Conservation (phyloP, 2,797 vertebrate species). For the Gallirallus australis region DNA sequence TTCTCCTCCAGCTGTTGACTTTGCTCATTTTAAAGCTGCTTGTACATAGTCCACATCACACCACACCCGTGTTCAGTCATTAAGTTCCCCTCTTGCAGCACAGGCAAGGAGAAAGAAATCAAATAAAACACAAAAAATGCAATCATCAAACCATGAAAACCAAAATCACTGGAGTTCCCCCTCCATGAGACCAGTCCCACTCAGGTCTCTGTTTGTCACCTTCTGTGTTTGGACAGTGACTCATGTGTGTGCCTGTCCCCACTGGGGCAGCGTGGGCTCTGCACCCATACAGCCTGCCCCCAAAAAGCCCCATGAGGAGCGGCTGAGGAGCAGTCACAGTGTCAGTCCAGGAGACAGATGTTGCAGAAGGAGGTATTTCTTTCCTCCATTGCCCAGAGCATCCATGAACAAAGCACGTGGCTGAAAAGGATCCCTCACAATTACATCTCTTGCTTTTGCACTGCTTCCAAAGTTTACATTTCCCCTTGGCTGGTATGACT, state of each 20-base stretch:
- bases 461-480: neutral
- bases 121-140: neutral
- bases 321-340: neutral
- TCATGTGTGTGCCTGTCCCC: rapidly evolving
- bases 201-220: neutral
- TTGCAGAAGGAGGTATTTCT: neutral
- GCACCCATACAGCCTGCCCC: neutral
- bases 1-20: constrained; percentile 4
- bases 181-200: neutral
- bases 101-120: neutral
- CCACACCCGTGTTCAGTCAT: neutral
- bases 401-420: rapidly evolving
- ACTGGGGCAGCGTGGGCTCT: rapidly evolving
- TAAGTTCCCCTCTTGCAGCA: neutral
- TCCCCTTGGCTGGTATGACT: constrained; percentile 27
- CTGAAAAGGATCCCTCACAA: neutral
- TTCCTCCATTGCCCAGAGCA: neutral
- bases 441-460: neutral
- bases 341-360: neutral
- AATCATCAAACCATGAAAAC: neutral
- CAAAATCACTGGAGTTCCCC: rapidly evolving
- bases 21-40: neutral
- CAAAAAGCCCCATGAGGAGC: neutral
- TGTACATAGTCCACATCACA: neutral
- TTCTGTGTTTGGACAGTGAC: neutral